Conservation (phyloP, 2,797 vertebrate species). For the Urocyon cinereoargenteus region DNA sequence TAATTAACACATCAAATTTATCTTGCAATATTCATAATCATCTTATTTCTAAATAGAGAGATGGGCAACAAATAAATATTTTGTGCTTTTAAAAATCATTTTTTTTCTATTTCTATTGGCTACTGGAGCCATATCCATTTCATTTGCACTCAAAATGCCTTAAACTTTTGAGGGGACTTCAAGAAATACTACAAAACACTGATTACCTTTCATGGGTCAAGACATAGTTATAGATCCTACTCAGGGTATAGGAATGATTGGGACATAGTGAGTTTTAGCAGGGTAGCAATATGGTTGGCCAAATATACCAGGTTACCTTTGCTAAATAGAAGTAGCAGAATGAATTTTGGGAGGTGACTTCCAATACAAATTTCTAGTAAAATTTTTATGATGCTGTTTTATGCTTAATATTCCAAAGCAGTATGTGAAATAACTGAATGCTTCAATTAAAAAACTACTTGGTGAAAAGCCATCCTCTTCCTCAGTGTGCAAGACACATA, state of each 20-base stretch:
- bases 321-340: background rate
- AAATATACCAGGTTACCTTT: background rate
- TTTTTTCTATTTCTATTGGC: background rate
- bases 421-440: background rate
- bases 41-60: conserved; percentile 14
- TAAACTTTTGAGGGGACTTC: background rate
- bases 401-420: conserved; percentile 1
- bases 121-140: background rate
- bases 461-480: background rate
- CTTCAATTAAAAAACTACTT: background rate
- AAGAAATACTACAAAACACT: background rate
- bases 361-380: background rate
- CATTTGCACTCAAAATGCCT: background rate
- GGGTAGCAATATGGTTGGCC: background rate
- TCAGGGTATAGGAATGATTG: background rate
- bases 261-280: background rate
- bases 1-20: background rate
- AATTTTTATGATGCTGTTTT: background rate
- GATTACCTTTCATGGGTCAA: background rate
- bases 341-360: background rate
- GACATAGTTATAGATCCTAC: background rate
- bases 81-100: conserved; percentile 27
- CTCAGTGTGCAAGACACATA: background rate
- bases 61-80: background rate
- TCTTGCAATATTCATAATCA: background rate